Base-by-base conservation (phyloP, 2,797 vertebrate genomes). In the Enteromius fasciolatus region DNA sequence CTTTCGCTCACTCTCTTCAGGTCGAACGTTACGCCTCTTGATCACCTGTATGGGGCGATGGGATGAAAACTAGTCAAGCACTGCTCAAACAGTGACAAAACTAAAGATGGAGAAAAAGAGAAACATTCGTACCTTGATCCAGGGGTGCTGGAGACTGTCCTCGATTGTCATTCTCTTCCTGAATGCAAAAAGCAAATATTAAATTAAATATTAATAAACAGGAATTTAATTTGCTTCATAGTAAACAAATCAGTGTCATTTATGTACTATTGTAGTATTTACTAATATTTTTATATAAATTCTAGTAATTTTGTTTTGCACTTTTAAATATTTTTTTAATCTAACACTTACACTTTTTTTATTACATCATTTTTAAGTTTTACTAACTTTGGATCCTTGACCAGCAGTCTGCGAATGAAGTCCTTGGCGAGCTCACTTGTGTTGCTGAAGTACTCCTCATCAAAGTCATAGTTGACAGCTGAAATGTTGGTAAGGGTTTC, bases 401-500 rank as follows among this genome's bases (percentile, higher is more conserved):
- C 98, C 0, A 99, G 92, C 82, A 99, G 95, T 8, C 96, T 94
- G 20, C 97, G 96, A 88, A 99, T 99, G 90, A 99, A 99, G 92
- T 99, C 98, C 88, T 99, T 99, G 72, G 98, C 98, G 83, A 99
- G 93, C 90, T 99, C 98, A 0, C 98, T 99, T 88, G 98, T 99
- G 90, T 94, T 98, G 92, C 96, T 96, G 90, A 99, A 99, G 87
- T 97, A 99, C 57, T 99, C 98, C 87, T 99, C 98, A 0, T 99
- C 98, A 0, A 99, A 99, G 91, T 99, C 97, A 0, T 99, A 99
- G 92, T 99, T 97, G 86, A 99, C 98, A 0, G 93, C 98, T 0
- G 97, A 98, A 89, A 99, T 99, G 93, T 99, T 99, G 68, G 98
- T 98, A 89, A 99, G 91, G 0, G 98, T 99, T 92, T 99, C 98